These are phyloP conservation scores for Cotesia vestalis DNA, from an alignment of 1,140 invertebrate species.

Conservation along the genomic window DNA sequence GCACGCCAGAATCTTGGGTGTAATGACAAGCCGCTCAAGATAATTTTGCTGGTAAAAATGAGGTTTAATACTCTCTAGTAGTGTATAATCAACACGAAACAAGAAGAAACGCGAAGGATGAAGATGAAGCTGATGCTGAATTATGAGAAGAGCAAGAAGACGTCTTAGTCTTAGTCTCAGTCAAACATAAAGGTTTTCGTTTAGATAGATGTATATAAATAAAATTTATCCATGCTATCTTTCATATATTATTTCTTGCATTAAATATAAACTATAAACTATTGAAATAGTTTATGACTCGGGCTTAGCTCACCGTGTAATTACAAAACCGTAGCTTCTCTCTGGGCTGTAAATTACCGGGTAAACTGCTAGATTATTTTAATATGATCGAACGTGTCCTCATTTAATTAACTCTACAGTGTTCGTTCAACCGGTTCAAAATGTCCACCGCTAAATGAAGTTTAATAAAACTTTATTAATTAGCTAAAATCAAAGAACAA, in stretches of 20 bases:
- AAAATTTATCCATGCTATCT: background rate
- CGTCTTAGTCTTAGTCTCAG: background rate
- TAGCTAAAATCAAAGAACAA: background rate
- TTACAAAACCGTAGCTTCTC: constrained; percentile 37
- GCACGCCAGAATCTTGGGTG: constrained; percentile 23
- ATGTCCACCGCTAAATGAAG: background rate
- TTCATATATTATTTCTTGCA: background rate
- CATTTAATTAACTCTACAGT: constrained; percentile 2
- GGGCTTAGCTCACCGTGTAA: constrained; percentile 33
- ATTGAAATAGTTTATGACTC: constrained; percentile 42
- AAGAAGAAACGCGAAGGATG: background rate
- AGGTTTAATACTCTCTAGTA: constrained; percentile 8
- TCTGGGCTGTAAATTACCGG: constrained; percentile 2
- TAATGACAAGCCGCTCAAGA: constrained; percentile 29
- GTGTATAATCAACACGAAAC: constrained; percentile 23
- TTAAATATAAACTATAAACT: background rate
- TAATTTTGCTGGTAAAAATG: constrained; percentile 22
- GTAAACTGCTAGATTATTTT: constrained; percentile 16
- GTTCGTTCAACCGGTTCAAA: constrained; percentile 13
- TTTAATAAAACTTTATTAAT: constrained; percentile 4
- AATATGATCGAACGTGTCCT: background rate
- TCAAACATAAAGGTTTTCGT: background rate
- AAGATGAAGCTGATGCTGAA: constrained; percentile 23
- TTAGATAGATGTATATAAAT: background rate
- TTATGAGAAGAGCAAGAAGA: too few species aligned